Conservation (phyloP, 2,797 vertebrate genomes). For the Falco biarmicus region DNA sequence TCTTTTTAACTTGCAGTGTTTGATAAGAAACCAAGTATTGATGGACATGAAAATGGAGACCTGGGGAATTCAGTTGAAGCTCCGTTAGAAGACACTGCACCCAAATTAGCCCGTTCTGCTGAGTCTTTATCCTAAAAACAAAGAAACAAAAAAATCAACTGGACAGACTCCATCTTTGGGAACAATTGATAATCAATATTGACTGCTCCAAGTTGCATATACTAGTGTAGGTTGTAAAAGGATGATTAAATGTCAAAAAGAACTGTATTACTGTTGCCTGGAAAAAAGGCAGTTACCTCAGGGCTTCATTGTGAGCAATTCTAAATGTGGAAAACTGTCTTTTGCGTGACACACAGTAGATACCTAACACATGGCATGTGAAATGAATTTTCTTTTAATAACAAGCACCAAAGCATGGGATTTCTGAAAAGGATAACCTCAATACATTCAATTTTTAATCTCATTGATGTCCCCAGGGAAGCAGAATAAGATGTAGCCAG, state of each 20-base stretch:
- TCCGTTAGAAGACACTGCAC: conserved; percentile 82
- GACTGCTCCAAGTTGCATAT: conserved; percentile 67
- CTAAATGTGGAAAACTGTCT: conserved; percentile 74
- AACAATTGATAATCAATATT: conserved; percentile 62
- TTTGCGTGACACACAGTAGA: conserved; percentile 65
- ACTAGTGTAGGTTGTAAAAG: conserved; percentile 65
- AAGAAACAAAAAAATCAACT: not conserved
- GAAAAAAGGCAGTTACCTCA: conserved; percentile 78
- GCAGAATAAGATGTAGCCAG: conserved; percentile 20
- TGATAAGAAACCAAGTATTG: conserved; percentile 88
- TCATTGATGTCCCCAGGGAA: conserved; percentile 16
- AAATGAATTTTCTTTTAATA: conserved; percentile 66
- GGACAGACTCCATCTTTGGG: conserved; percentile 58
- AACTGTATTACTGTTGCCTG: conserved; percentile 74
- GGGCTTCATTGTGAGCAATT: conserved; percentile 78
- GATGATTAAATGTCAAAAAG: conserved; percentile 62
- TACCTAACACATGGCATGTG: conserved; percentile 72
- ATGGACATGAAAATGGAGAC: conserved; percentile 88
- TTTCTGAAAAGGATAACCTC: conserved; percentile 70
- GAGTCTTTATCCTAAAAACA: conserved; percentile 84
- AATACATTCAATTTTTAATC: conserved; percentile 37
- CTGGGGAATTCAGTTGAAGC: conserved; percentile 83
- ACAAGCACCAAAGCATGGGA: conserved; percentile 77
- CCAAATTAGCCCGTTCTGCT: conserved; percentile 81
- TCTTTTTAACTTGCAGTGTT: conserved; percentile 78